Base-by-base conservation (phyloP, 2,113 vertebrate species). In the Sturnus vulgaris region DNA sequence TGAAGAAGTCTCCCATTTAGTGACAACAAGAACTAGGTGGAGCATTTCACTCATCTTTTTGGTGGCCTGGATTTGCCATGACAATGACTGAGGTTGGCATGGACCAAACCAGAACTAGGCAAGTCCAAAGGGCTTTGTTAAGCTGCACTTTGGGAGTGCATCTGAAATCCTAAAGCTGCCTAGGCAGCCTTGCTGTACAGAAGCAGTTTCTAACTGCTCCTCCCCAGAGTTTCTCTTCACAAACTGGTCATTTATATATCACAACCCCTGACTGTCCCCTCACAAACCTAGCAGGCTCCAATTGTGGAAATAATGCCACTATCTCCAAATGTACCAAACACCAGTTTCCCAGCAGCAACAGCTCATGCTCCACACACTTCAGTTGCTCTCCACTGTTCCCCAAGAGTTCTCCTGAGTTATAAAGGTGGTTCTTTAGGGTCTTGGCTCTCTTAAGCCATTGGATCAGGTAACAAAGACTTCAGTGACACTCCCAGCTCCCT, bases 181-280 rank as follows among this genome's bases (percentile, higher is more conserved):
- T 39, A 39, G 39, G 39, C 39, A 39, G 39, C 39, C 20, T 31
- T 50, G 28, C 53, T 49, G 24, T n/a, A 64, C 47, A 69, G 30
- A 71, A 55, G 21, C 5, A 11, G 35, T 42, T 95, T 82, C 35
- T 31, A 61, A 13, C 19, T 59, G 44, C 30, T 56, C 0, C 25
- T 47, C 44, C 27, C 25, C 19, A 2, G 13, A 50, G 28, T 3
- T 55, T 8, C 44, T 78, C 61, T 56, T 82, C 53, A 60, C 20
- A 64, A 22, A 15, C 15, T 66, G 30, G 7, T 49, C 49, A 37
- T 50, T 52, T 66, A 27, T 28, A 1, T 7, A 6, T 28, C 57
- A 68, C 0, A 0, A 61, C 3, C 47, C 7, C 12, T 27, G 7
- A 39, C 28, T 37, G 15, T 1, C 55, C 37, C 30, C 57, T 37